phyloP scores from a whole-genome alignment of 2,797 vertebrate species.

The Sarcoramphus papa region DNA sequence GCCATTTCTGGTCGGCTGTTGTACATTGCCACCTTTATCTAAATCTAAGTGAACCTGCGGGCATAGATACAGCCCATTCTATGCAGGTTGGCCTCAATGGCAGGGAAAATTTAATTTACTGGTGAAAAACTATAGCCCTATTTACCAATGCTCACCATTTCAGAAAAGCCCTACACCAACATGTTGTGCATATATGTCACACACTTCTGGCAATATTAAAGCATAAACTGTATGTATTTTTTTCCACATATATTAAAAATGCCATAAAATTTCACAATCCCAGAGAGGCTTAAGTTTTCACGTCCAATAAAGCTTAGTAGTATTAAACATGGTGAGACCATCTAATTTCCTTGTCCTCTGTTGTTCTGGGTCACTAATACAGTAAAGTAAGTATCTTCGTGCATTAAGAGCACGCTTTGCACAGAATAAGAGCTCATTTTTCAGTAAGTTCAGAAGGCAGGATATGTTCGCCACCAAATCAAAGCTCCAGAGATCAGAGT shows the following conservation, averaged over 20 bases:
- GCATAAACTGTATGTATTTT: background rate
- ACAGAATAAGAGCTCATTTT: background rate
- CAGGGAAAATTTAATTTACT: background rate
- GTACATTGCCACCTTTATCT: background rate
- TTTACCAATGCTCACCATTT: background rate
- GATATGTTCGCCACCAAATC: background rate
- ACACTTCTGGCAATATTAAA: background rate
- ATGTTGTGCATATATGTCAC: background rate
- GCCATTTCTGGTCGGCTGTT: background rate
- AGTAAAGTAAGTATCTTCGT: background rate
- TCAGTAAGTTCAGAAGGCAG: background rate
- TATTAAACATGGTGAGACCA: background rate
- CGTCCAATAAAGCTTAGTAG: background rate
- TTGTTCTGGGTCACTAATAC: background rate
- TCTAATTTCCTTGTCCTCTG: background rate
- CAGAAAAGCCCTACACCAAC: background rate
- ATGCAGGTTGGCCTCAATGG: background rate
- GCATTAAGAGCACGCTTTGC: background rate
- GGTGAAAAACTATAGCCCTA: background rate
- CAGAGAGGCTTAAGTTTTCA: background rate
- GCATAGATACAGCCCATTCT: background rate
- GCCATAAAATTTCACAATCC: background rate
- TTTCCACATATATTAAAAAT: background rate
- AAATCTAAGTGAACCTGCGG: background rate
- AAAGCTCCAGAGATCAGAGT: conserved; percentile 13